Base-by-base conservation (phyloP, 2,113 vertebrate genomes). In the Zootoca vivipara region DNA sequence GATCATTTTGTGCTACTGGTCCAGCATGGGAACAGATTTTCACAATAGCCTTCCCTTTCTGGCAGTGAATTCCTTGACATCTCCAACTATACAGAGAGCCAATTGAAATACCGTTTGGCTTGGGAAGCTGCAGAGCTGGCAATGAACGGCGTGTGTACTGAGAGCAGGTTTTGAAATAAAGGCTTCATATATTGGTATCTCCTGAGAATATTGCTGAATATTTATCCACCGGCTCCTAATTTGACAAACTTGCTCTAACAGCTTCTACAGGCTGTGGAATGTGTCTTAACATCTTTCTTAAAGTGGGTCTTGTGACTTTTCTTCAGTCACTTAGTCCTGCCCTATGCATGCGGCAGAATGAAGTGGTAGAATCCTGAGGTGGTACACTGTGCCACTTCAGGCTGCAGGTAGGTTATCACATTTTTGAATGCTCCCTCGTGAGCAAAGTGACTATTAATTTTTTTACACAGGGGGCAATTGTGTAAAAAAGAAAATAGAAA, bases 151-250 rank as follows among this genome's bases (percentile, higher is more conserved):
- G 28, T 20, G 65, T 87, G 79, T 30, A 64, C 20, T 10, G 26
- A 58, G n/a, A 82, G 58, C 58, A 77, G 24, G 35, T 75, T 82
- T 46, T 74, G 58, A 82, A 88, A 88, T 65, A 82, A 72, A 88
- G 38, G n/a, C n/a, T 77, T 75, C 20, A 46, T 82, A 65, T 82
- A 75, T 46, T 3, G 26, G 15, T 20, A 22, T 82, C 38, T 56
- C 77, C 75, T 56, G 22, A 46, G 70, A 38, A 87, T 65, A 75
- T 16, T 75, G 56, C 12, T 75, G 38, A 35, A 74, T 62, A 64
- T 82, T 74, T 87, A 70, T 81, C 56, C 52, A 64, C 67, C 56
- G 35, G 22, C 38, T 20, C 28, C 22, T 52, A 46, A 42, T 65
- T 73, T 28, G 22, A 16, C 70, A 88, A 75, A 24, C 7, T 78